Base-by-base conservation (phyloP, 2,797 vertebrate species). In the Picus viridis region DNA sequence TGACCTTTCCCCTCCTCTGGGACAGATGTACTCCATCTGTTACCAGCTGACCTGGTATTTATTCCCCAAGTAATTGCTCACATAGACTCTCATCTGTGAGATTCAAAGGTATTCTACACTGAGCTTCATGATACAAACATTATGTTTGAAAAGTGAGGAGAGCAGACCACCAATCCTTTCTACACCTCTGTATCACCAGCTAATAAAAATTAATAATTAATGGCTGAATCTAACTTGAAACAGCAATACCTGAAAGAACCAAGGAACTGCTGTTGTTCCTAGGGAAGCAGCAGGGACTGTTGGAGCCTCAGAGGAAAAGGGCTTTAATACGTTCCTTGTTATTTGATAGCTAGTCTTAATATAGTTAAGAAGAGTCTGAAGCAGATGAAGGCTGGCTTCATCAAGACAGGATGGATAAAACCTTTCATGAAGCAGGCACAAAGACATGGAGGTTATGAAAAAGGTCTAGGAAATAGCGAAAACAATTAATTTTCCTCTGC, bases 341-440 rank as follows among this genome's bases (percentile, higher is more conserved):
- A 95, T 54, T 79, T 91, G 92, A 94, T 90, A 96, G 86, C 63
- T 70, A 73, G 80, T 95, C 94, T 94, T 93, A 94, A 94, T 95
- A 94, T 88, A 94, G 92, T 91, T 79, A 86, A 51, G 88, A 88
- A 86, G 88, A 70, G 29, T 34, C 39, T 81, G 83, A 93, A 88
- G 65, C 49, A 72, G 58, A 88, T 78, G 39, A 91, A 86, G 73
- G n/a, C 24, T 88, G 71, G 17, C n/a, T 90, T 93, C 47, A 86
- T 88, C 64, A 79, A 58, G 61, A 32, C 14, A 57, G 53, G 59
- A 82, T 32, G 73, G 53, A 59, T 59, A 89, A 92, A 92, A 76
- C 2, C 39, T 91, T 90, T 82, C 39, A 70, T 22, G 15, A 8
- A 84, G 16, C 14, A 63, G 32, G n/a, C 27, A 82, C 27, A 78